These are phyloP conservation scores for Eristalinus sepulchralis DNA, from an alignment of 2,888 invertebrate genomes.

Conservation along the genomic window DNA sequence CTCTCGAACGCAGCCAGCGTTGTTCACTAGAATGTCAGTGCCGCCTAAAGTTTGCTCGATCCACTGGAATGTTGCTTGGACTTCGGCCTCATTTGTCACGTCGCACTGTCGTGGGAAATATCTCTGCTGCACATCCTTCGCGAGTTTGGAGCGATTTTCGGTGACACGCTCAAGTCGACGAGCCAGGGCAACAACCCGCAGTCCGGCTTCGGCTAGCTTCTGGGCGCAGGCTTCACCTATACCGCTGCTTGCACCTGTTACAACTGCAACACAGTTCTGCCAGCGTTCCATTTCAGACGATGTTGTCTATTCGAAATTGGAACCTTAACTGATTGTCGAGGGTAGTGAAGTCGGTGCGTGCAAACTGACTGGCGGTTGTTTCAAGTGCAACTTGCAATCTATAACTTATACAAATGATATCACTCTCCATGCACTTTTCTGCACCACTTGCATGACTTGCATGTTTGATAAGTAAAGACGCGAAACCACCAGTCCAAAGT, in stretches of 20 bases:
- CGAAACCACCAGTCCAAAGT: no score
- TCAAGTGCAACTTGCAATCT: no score
- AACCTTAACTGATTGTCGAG: no score
- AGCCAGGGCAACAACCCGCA: conserved; percentile 83
- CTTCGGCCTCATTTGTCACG: conserved; percentile 82
- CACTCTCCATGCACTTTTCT: no score
- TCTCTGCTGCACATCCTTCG: conserved; percentile 73
- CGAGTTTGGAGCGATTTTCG: conserved; percentile 75
- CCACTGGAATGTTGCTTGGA: conserved; percentile 82
- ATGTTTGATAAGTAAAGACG: no score
- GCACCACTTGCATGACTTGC: no score
- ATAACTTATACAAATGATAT: no score
- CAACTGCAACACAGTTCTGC: conserved; percentile 84
- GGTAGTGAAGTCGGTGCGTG: no score
- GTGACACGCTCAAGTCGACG: conserved; percentile 80
- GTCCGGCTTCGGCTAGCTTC: conserved; percentile 78
- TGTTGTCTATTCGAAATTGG: no score
- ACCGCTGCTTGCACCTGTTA: conserved; percentile 85
- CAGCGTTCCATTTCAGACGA: conserved; percentile 85
- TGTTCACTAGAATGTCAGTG: conserved; percentile 84
- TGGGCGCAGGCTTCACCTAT: conserved; percentile 79
- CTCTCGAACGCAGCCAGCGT: conserved; percentile 81
- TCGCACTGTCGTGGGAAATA: conserved; percentile 82
- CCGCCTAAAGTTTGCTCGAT: conserved; percentile 82
- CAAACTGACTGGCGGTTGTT: no score